Conservation (phyloP, 2,888 invertebrate genomes). For the Lithodes maja region DNA sequence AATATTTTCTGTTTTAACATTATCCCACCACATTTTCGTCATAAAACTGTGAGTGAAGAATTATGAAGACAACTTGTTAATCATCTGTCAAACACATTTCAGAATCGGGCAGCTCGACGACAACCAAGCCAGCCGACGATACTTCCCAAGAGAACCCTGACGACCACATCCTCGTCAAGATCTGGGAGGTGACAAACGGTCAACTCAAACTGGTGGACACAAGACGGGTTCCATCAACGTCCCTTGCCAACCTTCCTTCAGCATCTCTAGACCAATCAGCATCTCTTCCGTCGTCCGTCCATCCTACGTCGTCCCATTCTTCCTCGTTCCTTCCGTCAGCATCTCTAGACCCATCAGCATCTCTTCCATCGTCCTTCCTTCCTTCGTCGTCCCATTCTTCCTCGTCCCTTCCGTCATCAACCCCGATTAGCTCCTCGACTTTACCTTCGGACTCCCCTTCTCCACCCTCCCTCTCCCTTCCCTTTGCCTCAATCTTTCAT, state of each 20-base stretch:
- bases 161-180: slow-evolving; percentile 34
- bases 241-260: background rate
- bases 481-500: background rate
- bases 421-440: too few species aligned
- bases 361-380: slow-evolving; percentile 3
- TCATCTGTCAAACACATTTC: background rate
- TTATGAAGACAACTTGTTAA: background rate
- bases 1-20: too few species aligned
- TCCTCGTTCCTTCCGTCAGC: background rate
- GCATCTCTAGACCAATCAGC: background rate
- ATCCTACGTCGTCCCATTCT: background rate
- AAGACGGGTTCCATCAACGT: background rate
- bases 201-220: slow-evolving; percentile 29
- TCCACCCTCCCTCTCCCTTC: background rate
- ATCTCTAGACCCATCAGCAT: background rate
- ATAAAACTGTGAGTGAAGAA: background rate
- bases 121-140: background rate
- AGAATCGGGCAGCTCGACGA: background rate
- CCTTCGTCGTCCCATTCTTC: background rate
- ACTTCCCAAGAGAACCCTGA: background rate
- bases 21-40: too few species aligned
- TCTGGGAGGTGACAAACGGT: slow-evolving; percentile 42
- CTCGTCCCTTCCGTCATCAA: too few species aligned
- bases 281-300: too few species aligned
- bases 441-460: background rate